Evolutionary conservation across 2,888 invertebrate genomes (phyloP).

Genomic region (Argyresthia albistria): DNA sequence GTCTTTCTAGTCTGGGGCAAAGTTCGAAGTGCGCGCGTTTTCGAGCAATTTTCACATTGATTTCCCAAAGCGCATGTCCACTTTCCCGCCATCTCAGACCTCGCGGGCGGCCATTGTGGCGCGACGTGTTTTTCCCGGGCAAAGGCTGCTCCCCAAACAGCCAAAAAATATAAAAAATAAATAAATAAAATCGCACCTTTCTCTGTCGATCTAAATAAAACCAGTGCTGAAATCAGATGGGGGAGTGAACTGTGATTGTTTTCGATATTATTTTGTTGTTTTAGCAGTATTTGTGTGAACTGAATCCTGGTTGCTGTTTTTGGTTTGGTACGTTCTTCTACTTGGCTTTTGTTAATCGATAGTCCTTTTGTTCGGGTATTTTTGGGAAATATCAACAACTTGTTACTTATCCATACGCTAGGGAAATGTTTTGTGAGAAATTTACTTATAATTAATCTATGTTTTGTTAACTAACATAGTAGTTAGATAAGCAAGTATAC

Average conservation of each 20-base stretch:
- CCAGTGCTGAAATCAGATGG: neutral
- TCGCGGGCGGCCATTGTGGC: neutral
- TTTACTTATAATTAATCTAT: too few relatives aligned
- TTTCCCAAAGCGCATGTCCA: slow-evolving; percentile 64
- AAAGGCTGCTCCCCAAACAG: neutral
- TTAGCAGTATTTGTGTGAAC: neutral
- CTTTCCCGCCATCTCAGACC: slow-evolving; percentile 33
- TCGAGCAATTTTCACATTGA: slow-evolving; percentile 44
- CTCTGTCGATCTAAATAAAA: too few relatives aligned
- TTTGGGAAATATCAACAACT: neutral
- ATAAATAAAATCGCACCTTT: neutral
- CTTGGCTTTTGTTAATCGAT: neutral
- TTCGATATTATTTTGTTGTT: neutral
- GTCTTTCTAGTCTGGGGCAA: neutral
- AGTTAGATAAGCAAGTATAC: too few relatives aligned
- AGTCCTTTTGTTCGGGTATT: neutral
- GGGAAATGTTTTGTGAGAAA: too few relatives aligned
- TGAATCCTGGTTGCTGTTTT: neutral
- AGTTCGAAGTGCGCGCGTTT: slow-evolving; percentile 25
- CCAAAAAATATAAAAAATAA: neutral
- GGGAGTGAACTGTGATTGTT: neutral
- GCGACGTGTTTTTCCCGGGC: neutral
- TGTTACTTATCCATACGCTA: too few relatives aligned
- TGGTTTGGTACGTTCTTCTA: neutral
- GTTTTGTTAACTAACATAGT: too few relatives aligned